A percentile compares a stretch with the other conserved stretches of the same genome.
Evolutionary conservation across 1,140 invertebrate genomes (phyloP).

Genomic region (Scaptomyza pallida): DNA sequence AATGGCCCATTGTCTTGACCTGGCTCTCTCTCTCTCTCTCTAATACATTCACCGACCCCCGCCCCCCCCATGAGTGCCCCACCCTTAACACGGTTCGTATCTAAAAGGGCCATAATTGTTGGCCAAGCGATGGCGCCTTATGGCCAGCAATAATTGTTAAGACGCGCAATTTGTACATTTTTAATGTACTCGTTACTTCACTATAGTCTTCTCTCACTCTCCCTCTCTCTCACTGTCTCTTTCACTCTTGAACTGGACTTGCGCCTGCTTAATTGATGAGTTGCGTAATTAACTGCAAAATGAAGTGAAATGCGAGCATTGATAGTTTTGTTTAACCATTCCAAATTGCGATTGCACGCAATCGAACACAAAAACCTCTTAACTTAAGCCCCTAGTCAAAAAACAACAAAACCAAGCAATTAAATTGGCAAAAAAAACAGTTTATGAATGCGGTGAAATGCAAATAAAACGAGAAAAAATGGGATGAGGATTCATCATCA

Average conservation of each 20-base stretch:
- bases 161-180: conserved; percentile 80
- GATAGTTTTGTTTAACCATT: conserved; percentile 58
- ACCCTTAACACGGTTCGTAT: conserved; percentile 15
- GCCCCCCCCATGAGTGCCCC: neutral
- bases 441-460: neutral
- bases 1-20: conserved; percentile 76
- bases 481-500: no score
- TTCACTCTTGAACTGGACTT: neutral
- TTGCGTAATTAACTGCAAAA: conserved; percentile 83
- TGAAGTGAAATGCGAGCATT: conserved; percentile 54
- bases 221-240: neutral
- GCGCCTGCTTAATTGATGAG: conserved; percentile 74
- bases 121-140: conserved; percentile 54
- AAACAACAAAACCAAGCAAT: neutral
- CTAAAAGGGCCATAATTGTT: conserved; percentile 71
- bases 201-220: conserved; percentile 1
- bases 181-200: conserved; percentile 56
- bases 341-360: conserved; percentile 36
- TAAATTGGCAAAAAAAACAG: conserved; percentile 20
- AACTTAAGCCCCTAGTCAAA: neutral
- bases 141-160: conserved; percentile 77
- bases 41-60: neutral
- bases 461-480: no score
- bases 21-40: conserved; percentile 12
- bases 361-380: conserved; percentile 6